A percentile compares a stretch with the other conserved stretches of the same genome.
These are phyloP conservation scores for Tetramorium parvispinum DNA, from an alignment of 1,140 invertebrate species.

Conservation along the genomic window DNA sequence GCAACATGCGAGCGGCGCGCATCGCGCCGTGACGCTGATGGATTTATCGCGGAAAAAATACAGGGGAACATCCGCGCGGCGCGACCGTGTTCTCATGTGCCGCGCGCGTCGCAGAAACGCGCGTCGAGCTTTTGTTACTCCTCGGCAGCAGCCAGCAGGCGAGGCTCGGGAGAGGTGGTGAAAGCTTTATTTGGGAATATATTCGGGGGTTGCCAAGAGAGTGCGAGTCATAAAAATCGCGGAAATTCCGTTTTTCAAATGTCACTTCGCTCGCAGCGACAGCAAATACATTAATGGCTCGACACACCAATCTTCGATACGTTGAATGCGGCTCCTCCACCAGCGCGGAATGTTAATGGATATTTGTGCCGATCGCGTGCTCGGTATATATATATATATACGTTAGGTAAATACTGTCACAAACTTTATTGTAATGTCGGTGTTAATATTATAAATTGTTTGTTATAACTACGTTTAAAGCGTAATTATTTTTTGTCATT, in stretches of 20 bases:
- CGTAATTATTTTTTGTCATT: neutral
- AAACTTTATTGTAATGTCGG: neutral
- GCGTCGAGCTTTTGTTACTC: conserved; percentile 19
- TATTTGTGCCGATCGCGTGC: conserved; percentile 15
- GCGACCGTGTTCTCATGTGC: neutral
- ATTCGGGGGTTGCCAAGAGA: conserved; percentile 21
- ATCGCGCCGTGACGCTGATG: conserved; percentile 10
- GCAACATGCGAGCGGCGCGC: neutral
- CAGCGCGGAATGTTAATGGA: conserved; percentile 18
- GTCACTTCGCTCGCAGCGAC: conserved; percentile 8
- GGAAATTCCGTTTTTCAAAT: conserved; percentile 33
- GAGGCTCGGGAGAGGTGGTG: neutral
- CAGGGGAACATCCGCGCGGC: neutral
- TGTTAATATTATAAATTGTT: neutral
- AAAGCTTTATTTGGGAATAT: conserved; percentile 46
- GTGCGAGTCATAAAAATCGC: conserved; percentile 34
- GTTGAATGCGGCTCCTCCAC: neutral
- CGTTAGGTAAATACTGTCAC: neutral
- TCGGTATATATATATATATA: neutral
- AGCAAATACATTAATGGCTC: conserved; percentile 42
- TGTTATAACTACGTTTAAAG: neutral
- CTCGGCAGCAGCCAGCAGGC: neutral
- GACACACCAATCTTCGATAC: conserved; percentile 11
- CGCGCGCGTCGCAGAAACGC: neutral
- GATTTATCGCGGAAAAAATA: conserved; percentile 55